Base-by-base conservation (phyloP, 2,113 vertebrate species). In the Cyanistes caeruleus region DNA sequence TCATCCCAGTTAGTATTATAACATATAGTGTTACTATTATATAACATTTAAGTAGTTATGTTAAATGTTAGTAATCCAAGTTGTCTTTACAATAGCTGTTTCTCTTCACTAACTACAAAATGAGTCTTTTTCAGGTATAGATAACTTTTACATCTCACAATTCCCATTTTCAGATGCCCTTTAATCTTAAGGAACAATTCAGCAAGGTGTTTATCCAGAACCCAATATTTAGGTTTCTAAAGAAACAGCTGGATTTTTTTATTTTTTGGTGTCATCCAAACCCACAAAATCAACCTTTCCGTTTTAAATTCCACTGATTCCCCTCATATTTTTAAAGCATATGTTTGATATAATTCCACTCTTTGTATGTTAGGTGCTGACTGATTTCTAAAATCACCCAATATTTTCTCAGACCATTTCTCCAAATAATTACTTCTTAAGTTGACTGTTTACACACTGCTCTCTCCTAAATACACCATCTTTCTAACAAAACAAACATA, bases 401-500 rank as follows among this genome's bases (percentile, higher is more conserved):
- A 5, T n/a, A 15, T 14, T 63, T 89, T 67, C 69, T 52, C 31
- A 67, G 72, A 68, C 1, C 4, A 33, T 74, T 89, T 85, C 79
- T 13, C 28, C 21, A 35, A 56, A 39, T 27, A 63, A 15, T 22
- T 70, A 7, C 2, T 82, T 83, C 21, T 5, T 31, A 65, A 74
- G 28, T 49, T 6, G 9, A 35, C 31, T 39, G 9, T 59, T 65
- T 76, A 15, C 22, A 41, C 0, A 3, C 9, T 55, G 1, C 14
- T 82, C 2, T 55, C 31, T 85, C 21, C 24, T 39, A 25, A 72
- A 87, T n/a, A 18, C 31, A 41, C 10, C 5, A 41, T 21, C 2
- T 33, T 65, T 72, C 60, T 87, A 82, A 44, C 4, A 33, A 78
- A 64, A 35, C 5, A 9, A 23, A 17, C 7, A 28, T 28, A 39